phyloP scores from a whole-genome alignment of 2,113 vertebrate species.

The Pseudonaja textilis region DNA sequence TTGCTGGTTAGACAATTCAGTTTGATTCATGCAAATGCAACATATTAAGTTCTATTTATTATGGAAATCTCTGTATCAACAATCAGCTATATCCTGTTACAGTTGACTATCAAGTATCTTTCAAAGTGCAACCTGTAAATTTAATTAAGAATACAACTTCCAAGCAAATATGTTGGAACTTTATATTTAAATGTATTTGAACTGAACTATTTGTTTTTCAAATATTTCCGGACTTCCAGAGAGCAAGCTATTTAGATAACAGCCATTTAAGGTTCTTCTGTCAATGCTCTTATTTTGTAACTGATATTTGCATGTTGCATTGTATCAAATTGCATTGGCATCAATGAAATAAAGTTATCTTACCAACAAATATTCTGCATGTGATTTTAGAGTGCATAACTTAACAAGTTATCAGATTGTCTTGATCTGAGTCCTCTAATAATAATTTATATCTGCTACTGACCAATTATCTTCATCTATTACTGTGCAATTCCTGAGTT shows the following conservation, averaged over 20 bases:
- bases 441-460: neutral
- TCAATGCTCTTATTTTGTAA: neutral
- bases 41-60: neutral
- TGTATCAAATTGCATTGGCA: neutral
- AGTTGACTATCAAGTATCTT: neutral
- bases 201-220: neutral
- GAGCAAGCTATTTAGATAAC: neutral
- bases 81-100: neutral
- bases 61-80: neutral
- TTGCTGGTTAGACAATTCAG: neutral
- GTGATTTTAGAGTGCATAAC: neutral
- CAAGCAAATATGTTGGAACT: neutral
- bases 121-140: neutral
- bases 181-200: neutral
- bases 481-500: neutral
- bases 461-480: neutral
- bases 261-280: neutral
- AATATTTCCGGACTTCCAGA: neutral
- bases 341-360: neutral
- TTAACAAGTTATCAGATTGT: neutral
- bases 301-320: neutral
- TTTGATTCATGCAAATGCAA: neutral
- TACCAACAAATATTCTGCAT: neutral
- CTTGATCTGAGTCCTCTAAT: neutral
- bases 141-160: neutral